Evolutionary conservation across 1,140 invertebrate genomes (phyloP), one percentile per base, ranked within the genome.

Genomic region (Drosophila simulans): DNA sequence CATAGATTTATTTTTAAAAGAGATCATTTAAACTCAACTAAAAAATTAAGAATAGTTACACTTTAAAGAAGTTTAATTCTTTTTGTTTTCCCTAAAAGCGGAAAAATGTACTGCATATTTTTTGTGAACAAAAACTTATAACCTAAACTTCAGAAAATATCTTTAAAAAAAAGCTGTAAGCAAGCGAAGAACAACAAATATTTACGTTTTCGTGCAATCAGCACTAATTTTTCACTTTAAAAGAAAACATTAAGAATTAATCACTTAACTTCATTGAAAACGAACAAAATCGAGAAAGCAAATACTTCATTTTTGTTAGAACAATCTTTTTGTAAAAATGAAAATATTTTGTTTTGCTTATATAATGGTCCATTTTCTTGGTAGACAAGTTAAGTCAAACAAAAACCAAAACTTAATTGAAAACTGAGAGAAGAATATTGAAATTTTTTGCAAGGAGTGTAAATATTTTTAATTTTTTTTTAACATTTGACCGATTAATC

Each of bases 231-330:
- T 13, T 42, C n/a, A 42, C n/a, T 15, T 15, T n/a, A 42, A 42
- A 7, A 15, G 37, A 46, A 49, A 49, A 27, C 5, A 27, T 27
- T 27, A 15, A 22, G 10, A 31, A 7, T 45, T 57, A 22, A 11
- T 5, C 13, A 17, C 1, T 45, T 8, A 13, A 51, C 13, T 3
- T 27, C 0, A 5, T 10, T 37, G 2, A 7, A n/a, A 54, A 31
- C 22, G 12, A 60, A 15, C 11, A 13, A 45, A 34, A 27, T 15
- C 31, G 4, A 59, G n/a, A 25, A 22, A 34, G 31, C 55, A 40
- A 48, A 66, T 51, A 35, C 20, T 66, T 66, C 43, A 49, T 66
- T 66, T 66, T 39, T 65, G 62, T 48, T 3, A 2, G 20, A 11
- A 46, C 40, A 46, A 27, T 17, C 35, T 45, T 17, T 56, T 62